A percentile compares a stretch with the other conserved stretches of the same genome.
These are phyloP conservation scores for Gymnorhina tibicen DNA, from an alignment of 2,113 vertebrate species.

Conservation along the genomic window DNA sequence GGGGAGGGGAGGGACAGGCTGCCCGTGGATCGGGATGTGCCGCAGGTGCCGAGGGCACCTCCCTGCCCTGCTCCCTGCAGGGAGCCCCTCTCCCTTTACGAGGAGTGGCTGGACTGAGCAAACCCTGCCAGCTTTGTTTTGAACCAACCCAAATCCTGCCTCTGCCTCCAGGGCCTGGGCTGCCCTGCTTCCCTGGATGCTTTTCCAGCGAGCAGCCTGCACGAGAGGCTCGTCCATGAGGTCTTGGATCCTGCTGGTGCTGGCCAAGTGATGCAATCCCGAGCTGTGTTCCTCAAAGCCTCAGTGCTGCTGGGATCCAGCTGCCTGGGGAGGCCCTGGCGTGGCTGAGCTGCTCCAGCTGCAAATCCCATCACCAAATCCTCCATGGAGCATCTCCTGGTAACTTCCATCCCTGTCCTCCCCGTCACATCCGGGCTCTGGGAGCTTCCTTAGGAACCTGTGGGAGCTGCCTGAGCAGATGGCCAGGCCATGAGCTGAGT, in stretches of 20 bases:
- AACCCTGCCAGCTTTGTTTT: background rate
- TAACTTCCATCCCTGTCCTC: background rate
- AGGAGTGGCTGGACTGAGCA: background rate
- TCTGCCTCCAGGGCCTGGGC: background rate
- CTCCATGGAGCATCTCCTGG: background rate
- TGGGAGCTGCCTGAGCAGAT: background rate
- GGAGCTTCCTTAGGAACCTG: background rate
- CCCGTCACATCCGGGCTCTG: background rate
- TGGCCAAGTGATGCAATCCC: background rate
- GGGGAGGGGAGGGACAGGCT: background rate
- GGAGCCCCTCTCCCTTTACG: background rate
- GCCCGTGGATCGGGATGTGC: accelerated
- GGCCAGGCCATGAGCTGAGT: background rate
- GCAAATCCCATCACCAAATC: background rate
- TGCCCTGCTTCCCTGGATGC: background rate
- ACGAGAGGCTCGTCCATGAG: background rate
- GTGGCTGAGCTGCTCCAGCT: background rate
- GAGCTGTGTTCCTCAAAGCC: background rate
- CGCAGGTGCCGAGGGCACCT: background rate
- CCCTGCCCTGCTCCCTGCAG: slow-evolving; percentile 2
- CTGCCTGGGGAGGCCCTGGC: background rate
- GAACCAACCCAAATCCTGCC: background rate
- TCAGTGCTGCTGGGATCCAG: background rate
- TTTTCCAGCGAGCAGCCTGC: background rate
- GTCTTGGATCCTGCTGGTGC: accelerated